These are phyloP conservation scores for Sicus ferrugineus DNA, from an alignment of 2,888 invertebrate species.

Conservation along the genomic window DNA sequence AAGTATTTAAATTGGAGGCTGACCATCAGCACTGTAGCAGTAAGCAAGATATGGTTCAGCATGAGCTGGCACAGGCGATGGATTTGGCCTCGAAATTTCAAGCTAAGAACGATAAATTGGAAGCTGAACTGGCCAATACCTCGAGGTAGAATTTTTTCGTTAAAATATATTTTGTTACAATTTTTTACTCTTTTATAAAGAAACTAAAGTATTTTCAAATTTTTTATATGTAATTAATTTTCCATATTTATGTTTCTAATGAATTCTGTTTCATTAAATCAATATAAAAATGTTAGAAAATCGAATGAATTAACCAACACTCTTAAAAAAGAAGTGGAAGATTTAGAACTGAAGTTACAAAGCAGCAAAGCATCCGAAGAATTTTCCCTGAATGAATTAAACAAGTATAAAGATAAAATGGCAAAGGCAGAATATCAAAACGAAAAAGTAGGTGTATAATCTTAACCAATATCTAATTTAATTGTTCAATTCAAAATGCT, in stretches of 20 bases:
- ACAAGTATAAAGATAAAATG: conserved; percentile 64
- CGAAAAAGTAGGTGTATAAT: conserved; percentile 63
- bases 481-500: not conserved
- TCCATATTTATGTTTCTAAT: no score
- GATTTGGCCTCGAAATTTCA: conserved; percentile 75
- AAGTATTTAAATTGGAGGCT: conserved; percentile 53
- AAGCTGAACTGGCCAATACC: conserved; percentile 65
- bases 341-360: conserved; percentile 61
- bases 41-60: conserved; percentile 72
- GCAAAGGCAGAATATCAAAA: conserved; percentile 66
- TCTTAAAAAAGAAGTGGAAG: conserved; percentile 63
- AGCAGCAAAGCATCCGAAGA: conserved; percentile 61
- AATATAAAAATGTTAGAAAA: conserved; percentile 34
- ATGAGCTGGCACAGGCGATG: conserved; percentile 76
- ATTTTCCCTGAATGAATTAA: conserved; percentile 56
- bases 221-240: no score
- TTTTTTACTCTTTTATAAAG: not conserved
- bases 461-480: not conserved
- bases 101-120: conserved; percentile 70
- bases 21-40: conserved; percentile 61
- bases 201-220: no score
- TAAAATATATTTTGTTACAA: not conserved
- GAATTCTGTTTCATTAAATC: not conserved
- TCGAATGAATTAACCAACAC: conserved; percentile 44
- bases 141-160: conserved; percentile 45